phyloP scores from a whole-genome alignment of 2,113 vertebrate species.

The Pangasianodon hypophthalmus region DNA sequence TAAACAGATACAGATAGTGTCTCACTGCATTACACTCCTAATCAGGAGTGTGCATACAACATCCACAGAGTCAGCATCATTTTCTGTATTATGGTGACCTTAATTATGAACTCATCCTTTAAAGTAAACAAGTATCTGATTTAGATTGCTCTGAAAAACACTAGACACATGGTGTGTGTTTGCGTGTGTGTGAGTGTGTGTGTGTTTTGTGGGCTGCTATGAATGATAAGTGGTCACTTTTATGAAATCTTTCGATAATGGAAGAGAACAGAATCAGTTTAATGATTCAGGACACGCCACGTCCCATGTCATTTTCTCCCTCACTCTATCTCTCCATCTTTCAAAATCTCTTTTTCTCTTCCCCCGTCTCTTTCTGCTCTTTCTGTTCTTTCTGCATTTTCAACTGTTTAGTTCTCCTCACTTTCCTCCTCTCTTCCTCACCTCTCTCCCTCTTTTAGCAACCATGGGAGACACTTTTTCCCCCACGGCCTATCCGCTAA shows the following conservation, averaged over 20 bases:
- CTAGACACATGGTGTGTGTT: neutral
- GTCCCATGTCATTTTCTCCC: constrained; percentile 2
- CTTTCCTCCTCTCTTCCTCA: constrained; percentile 25
- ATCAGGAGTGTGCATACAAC: neutral
- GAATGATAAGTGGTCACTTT: constrained; percentile 17
- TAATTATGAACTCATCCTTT: neutral
- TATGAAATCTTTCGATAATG: neutral
- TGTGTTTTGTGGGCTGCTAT: constrained; percentile 8
- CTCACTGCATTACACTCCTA: neutral
- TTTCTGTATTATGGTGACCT: neutral
- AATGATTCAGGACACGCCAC: neutral
- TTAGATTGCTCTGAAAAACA: neutral
- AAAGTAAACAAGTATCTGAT: neutral
- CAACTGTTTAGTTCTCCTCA: neutral
- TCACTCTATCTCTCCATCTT: constrained; percentile 1
- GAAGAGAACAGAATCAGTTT: neutral
- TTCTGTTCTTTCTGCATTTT: neutral
- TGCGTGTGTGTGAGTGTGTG: neutral
- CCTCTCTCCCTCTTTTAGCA: constrained; percentile 69
- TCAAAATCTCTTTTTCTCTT: constrained; percentile 13
- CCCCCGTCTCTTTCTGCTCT: neutral
- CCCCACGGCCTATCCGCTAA: constrained; percentile 84
- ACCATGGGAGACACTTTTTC: constrained; percentile 81
- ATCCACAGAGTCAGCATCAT: neutral
- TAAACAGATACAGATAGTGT: neutral